Evolutionary conservation across 2,797 vertebrate species (phyloP).

Genomic region (Rhabdophis nuchalis): DNA sequence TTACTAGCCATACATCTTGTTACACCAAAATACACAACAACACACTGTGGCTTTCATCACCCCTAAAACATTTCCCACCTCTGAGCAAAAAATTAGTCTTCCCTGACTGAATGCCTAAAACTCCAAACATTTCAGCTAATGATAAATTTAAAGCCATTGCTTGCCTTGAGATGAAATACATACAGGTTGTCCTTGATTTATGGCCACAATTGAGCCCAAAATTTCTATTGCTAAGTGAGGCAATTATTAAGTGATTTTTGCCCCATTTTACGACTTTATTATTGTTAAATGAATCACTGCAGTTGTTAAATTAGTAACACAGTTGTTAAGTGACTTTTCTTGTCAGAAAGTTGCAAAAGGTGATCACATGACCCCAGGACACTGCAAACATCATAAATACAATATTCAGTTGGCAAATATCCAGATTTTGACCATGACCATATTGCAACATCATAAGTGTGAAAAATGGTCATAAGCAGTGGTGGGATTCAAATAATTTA

Average conservation of each 20-base stretch:
- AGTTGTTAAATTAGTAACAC: not conserved
- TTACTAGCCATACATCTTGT: not conserved
- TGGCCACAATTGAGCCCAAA: not conserved
- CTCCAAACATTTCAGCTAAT: not conserved
- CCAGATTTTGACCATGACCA: not conserved
- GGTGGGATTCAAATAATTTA: too few relatives aligned
- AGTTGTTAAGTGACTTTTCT: not conserved
- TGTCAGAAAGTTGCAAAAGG: not conserved
- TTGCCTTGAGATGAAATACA: not conserved
- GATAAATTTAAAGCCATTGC: not conserved
- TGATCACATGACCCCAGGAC: not conserved
- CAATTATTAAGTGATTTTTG: not conserved
- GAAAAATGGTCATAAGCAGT: not conserved
- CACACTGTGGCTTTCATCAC: not conserved
- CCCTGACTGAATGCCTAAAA: not conserved
- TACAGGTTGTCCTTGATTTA: not conserved
- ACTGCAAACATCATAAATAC: not conserved
- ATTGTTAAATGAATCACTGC: not conserved
- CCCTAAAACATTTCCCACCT: not conserved
- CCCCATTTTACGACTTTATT: not conserved
- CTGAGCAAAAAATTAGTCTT: not conserved
- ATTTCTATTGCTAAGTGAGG: not conserved
- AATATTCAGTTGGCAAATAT: not conserved
- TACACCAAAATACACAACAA: not conserved
- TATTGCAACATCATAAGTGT: not conserved